Evolutionary conservation across 2,888 invertebrate species (phyloP).

Genomic region (Tiphia femorata): DNA sequence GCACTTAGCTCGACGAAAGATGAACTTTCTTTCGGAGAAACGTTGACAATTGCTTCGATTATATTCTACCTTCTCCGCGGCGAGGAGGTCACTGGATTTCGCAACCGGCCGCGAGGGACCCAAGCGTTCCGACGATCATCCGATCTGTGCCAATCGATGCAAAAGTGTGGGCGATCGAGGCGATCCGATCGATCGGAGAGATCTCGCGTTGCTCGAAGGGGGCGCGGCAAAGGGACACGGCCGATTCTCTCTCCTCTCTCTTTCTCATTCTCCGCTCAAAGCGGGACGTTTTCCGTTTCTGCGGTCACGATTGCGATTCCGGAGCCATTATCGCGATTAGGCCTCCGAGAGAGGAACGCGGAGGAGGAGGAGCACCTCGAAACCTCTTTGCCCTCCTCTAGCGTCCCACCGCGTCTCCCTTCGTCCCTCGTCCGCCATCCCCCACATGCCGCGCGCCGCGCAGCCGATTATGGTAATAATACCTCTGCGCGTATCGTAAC

Average conservation of each 20-base stretch:
- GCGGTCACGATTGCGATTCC: constrained; percentile 65
- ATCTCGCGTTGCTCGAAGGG: too few species aligned
- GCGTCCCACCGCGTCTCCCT: too few species aligned
- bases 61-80: too few species aligned
- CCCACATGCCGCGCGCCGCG: constrained; percentile 47
- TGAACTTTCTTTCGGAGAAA: too few species aligned
- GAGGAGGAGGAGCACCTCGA: constrained; percentile 31
- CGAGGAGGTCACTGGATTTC: background rate
- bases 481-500: constrained; percentile 62
- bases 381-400: constrained; percentile 21
- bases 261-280: constrained; percentile 17
- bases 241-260: background rate
- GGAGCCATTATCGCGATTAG: constrained; percentile 67
- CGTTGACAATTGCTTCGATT: too few species aligned
- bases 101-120: too few species aligned
- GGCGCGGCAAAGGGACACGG: too few species aligned
- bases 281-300: constrained; percentile 60
- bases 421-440: constrained; percentile 40
- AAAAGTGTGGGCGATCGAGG: constrained; percentile 32
- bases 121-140: constrained; percentile 25
- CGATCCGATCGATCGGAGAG: constrained; percentile 32
- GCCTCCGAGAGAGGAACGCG: too few species aligned
- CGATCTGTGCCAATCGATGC: constrained; percentile 24
- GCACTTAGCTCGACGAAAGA: too few species aligned
- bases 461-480: constrained; percentile 67